These are phyloP conservation scores for Drosophila melanica DNA, from an alignment of 1,140 invertebrate species.

Conservation along the genomic window DNA sequence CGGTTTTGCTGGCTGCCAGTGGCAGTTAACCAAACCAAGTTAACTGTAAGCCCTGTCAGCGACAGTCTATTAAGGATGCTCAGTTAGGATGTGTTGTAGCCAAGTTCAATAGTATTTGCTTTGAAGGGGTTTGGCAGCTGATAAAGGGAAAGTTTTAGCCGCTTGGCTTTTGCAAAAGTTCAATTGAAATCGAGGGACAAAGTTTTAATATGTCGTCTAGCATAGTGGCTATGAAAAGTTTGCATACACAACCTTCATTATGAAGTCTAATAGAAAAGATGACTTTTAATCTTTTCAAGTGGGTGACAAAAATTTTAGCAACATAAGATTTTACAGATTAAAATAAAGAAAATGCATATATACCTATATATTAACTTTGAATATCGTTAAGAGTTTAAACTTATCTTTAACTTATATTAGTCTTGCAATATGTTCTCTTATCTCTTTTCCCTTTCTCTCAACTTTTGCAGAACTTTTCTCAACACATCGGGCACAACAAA, in stretches of 20 bases:
- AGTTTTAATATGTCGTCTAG: background rate
- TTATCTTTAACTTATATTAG: background rate
- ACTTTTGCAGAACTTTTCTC: conserved; percentile 44
- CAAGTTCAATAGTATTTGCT: conserved; percentile 23
- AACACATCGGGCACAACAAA: conserved; percentile 34
- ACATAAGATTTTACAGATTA: too few relatives aligned
- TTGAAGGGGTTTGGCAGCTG: background rate
- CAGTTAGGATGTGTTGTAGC: conserved; percentile 8
- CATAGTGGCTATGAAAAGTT: conserved; percentile 1
- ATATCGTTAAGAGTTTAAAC: too few relatives aligned
- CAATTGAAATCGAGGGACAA: background rate
- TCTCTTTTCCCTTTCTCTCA: background rate
- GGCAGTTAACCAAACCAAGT: conserved; percentile 6
- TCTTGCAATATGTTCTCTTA: background rate
- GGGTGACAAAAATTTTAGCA: too few relatives aligned
- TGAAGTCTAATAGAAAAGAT: background rate
- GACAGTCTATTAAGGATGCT: conserved; percentile 27
- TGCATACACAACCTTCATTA: background rate
- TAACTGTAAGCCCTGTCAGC: conserved; percentile 8
- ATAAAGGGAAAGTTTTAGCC: conserved; percentile 14
- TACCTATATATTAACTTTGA: too few relatives aligned
- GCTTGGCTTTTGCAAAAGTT: conserved; percentile 12
- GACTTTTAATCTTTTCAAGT: background rate
- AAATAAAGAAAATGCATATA: too few relatives aligned
- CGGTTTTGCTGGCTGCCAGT: conserved; percentile 7